phyloP scores from a whole-genome alignment of 2,797 vertebrate genomes.

The Dryobates pubescens region DNA sequence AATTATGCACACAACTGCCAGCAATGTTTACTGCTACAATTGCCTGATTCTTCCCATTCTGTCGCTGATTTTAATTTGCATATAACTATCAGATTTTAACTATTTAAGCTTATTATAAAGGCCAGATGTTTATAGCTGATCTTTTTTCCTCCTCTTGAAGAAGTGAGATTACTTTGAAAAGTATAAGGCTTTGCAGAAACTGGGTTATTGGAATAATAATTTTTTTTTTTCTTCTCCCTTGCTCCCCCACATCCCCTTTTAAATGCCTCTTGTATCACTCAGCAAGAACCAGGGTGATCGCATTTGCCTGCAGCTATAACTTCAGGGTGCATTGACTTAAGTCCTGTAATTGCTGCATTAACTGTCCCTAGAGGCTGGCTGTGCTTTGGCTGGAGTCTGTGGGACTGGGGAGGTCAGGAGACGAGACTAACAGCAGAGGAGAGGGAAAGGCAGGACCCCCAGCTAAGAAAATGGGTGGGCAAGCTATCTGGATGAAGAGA shows the following conservation, averaged over 20 bases:
- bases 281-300: not conserved
- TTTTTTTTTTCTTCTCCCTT: too few species aligned
- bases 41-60: not conserved
- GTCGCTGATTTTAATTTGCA: slow-evolving; percentile 21
- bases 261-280: not conserved
- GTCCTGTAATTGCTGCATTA: not conserved
- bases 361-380: not conserved
- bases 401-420: not conserved
- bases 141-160: not conserved
- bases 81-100: slow-evolving; percentile 19
- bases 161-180: not conserved
- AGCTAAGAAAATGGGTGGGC: not conserved
- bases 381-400: not conserved
- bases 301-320: not conserved
- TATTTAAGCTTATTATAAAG: slow-evolving; percentile 33
- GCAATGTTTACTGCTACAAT: not conserved
- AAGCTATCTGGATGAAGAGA: not conserved
- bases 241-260: not conserved
- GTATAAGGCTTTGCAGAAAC: not conserved
- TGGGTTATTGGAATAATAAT: not conserved
- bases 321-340: not conserved
- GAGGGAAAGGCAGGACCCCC: not conserved
- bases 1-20: not conserved
- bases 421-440: not conserved
- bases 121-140: not conserved